phyloP scores from a whole-genome alignment of 2,113 vertebrate species.

The Mixornis gularis region DNA sequence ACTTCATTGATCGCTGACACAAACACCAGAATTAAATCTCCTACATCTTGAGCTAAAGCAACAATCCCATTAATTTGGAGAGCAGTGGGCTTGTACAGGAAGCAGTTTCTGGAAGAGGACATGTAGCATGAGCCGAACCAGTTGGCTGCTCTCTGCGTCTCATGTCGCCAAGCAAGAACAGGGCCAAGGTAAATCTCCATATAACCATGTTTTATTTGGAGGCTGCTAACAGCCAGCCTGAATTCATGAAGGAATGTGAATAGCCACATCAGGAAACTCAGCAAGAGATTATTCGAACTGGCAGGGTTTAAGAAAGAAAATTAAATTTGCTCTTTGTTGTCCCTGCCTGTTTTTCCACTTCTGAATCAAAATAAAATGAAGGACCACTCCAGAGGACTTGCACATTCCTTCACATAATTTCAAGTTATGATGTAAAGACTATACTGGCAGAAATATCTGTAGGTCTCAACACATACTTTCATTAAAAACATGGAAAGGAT shows the following conservation, averaged over 20 bases:
- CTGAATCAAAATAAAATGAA: slow-evolving; percentile 9
- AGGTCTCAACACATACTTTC: background rate
- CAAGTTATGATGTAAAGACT: slow-evolving; percentile 2
- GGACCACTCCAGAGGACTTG: background rate
- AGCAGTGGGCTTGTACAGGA: slow-evolving; percentile 17
- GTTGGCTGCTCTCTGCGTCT: background rate
- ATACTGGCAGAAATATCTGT: background rate
- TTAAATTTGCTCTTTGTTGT: slow-evolving; percentile 30
- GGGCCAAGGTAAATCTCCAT: slow-evolving; percentile 48
- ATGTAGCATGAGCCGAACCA: background rate
- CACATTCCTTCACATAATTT: background rate
- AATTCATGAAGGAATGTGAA: slow-evolving; percentile 32
- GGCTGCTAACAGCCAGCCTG: slow-evolving; percentile 20
- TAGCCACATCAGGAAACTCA: slow-evolving; percentile 45
- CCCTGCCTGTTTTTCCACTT: slow-evolving; percentile 25
- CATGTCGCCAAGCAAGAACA: background rate
- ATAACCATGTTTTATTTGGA: slow-evolving; percentile 53
- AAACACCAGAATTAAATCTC: slow-evolving; percentile 46
- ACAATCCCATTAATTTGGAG: slow-evolving; percentile 22
- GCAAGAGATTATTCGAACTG: slow-evolving; percentile 17
- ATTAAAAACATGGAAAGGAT: background rate
- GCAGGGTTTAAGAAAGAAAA: slow-evolving; percentile 27
- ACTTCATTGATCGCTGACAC: slow-evolving; percentile 14
- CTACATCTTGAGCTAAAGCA: slow-evolving; percentile 30
- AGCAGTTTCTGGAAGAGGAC: slow-evolving; percentile 24